Evolutionary conservation across 2,113 vertebrate genomes (phyloP).

Genomic region (Lutjanus erythropterus): DNA sequence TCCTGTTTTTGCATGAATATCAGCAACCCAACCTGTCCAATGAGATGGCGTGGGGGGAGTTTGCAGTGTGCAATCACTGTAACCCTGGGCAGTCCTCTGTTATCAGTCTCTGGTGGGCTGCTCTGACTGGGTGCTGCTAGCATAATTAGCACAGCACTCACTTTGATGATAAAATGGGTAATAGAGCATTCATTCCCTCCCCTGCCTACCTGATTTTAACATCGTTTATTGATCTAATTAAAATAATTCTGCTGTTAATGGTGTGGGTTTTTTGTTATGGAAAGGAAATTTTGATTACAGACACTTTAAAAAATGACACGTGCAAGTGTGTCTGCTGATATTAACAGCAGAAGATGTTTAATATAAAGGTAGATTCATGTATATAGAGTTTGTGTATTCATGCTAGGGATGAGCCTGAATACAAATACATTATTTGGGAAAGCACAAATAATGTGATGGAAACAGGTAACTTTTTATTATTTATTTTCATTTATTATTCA

Average conservation of each 20-base stretch:
- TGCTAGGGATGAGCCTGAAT: too few relatives aligned
- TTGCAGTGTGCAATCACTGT: slow-evolving; percentile 71
- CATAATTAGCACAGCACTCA: slow-evolving; percentile 78
- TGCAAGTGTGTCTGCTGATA: background rate
- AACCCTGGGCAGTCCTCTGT: slow-evolving; percentile 76
- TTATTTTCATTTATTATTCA: too few relatives aligned
- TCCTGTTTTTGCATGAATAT: slow-evolving; percentile 58
- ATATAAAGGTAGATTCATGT: background rate
- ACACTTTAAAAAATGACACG: slow-evolving; percentile 5
- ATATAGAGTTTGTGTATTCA: background rate
- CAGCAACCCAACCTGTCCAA: slow-evolving; percentile 56
- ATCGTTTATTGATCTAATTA: slow-evolving; percentile 81
- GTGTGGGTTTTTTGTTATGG: slow-evolving; percentile 44
- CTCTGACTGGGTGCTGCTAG: slow-evolving; percentile 79
- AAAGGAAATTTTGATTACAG: slow-evolving; percentile 56
- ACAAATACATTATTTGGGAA: too few relatives aligned
- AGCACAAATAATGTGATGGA: too few relatives aligned
- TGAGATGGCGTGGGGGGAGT: slow-evolving; percentile 51
- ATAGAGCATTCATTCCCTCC: slow-evolving; percentile 66
- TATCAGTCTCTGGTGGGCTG: slow-evolving; percentile 81
- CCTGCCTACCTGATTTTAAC: slow-evolving; percentile 74
- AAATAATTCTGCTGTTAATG: slow-evolving; percentile 68
- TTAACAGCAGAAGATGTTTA: background rate
- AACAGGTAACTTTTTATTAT: too few relatives aligned
- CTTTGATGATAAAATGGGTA: slow-evolving; percentile 83